These are phyloP conservation scores for Abscondita cerata DNA, from an alignment of 2,888 invertebrate species.

Conservation along the genomic window DNA sequence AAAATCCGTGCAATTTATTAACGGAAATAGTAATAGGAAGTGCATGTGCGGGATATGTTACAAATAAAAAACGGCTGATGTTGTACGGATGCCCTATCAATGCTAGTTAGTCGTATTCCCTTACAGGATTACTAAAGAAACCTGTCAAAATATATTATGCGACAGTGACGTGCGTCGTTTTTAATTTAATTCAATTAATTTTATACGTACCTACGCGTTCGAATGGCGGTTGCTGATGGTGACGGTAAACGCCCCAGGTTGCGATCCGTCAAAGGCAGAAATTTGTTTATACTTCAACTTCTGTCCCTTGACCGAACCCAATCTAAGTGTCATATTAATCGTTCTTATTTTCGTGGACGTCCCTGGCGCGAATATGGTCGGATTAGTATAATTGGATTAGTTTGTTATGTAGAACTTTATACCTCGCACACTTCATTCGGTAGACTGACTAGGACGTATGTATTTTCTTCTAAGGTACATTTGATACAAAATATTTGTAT, in stretches of 20 bases:
- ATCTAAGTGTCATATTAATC: constrained; percentile 30
- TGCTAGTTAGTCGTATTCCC: constrained; percentile 48
- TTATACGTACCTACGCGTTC: too few species aligned
- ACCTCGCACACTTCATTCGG: neutral
- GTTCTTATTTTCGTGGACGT: constrained; percentile 1
- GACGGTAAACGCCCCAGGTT: constrained; percentile 20
- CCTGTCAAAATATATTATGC: constrained; percentile 37
- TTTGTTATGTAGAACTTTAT: constrained; percentile 10
- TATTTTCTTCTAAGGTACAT: neutral
- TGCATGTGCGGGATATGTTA: constrained; percentile 24
- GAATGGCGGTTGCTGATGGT: neutral
- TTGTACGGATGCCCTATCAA: constrained; percentile 47
- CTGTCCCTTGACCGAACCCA: constrained; percentile 50
- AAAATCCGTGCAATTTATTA: constrained; percentile 7
- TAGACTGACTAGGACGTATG: neutral
- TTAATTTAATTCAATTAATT: constrained; percentile 1
- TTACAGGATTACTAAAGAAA: constrained; percentile 53
- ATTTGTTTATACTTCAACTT: constrained; percentile 51
- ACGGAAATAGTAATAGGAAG: constrained; percentile 25
- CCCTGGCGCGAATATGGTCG: constrained; percentile 15
- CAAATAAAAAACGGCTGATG: constrained; percentile 41
- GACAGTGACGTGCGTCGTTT: constrained; percentile 7
- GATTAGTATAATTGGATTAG: constrained; percentile 24
- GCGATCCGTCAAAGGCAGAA: constrained; percentile 60
- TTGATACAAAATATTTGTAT: too few species aligned